A percentile compares a stretch with the other conserved stretches of the same genome.
These are phyloP conservation scores for Himalopsyche phryganea DNA, from an alignment of 1,140 invertebrate species.

Conservation along the genomic window DNA sequence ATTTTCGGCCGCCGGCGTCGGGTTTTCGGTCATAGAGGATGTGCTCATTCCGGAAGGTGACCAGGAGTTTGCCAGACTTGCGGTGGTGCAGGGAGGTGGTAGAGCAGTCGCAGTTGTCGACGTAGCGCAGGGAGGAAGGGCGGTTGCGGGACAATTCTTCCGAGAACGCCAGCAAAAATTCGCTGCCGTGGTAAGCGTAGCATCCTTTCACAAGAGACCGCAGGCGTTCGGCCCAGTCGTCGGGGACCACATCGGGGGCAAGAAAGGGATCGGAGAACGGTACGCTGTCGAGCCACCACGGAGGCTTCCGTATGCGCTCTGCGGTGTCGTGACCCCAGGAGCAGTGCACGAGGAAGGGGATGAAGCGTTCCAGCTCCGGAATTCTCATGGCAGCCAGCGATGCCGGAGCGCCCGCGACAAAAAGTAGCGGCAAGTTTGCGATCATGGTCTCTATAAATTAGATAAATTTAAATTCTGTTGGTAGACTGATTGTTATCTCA, in stretches of 20 bases:
- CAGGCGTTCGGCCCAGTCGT: constrained; percentile 60
- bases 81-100: constrained; percentile 69
- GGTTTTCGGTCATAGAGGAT: constrained; percentile 51
- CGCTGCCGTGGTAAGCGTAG: constrained; percentile 68
- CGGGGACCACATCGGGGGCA: constrained; percentile 49
- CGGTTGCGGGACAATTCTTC: constrained; percentile 64
- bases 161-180: constrained; percentile 68
- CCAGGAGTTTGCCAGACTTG: constrained; percentile 60
- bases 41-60: constrained; percentile 73
- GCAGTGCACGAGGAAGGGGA: constrained; percentile 71
- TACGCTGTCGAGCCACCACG: constrained; percentile 68
- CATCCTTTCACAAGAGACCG: constrained; percentile 66
- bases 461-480: too few species aligned
- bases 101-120: constrained; percentile 68
- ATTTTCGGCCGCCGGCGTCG: constrained; percentile 20
- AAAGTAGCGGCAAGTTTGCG: constrained; percentile 65
- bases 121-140: constrained; percentile 61
- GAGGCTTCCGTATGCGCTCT: constrained; percentile 56
- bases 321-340: constrained; percentile 62
- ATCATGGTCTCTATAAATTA: too few species aligned
- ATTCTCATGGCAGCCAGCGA: constrained; percentile 61
- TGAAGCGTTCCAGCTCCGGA: constrained; percentile 63
- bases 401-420: constrained; percentile 66
- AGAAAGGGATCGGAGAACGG: constrained; percentile 61
- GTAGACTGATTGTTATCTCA: too few species aligned